These are phyloP conservation scores for Glaucidium brasilianum DNA, from an alignment of 2,113 vertebrate species.

Conservation along the genomic window DNA sequence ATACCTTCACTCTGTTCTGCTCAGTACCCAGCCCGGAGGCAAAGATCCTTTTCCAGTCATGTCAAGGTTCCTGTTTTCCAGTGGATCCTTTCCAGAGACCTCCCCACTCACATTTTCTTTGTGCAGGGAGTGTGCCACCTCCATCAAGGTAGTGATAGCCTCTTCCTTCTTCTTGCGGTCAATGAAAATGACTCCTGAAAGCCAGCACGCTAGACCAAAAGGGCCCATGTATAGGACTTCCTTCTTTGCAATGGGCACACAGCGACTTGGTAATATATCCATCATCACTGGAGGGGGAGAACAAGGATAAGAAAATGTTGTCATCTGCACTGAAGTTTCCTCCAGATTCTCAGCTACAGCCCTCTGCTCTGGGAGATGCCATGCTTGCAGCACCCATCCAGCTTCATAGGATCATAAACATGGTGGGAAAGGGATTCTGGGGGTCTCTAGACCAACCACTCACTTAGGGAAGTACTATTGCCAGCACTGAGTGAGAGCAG, in stretches of 20 bases:
- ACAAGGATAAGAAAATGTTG: neutral
- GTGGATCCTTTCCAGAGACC: neutral
- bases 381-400: neutral
- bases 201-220: conserved; percentile 75
- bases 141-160: conserved; percentile 70
- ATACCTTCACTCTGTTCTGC: neutral
- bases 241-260: conserved; percentile 72
- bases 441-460: neutral
- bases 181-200: conserved; percentile 74
- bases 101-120: conserved; percentile 73
- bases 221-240: conserved; percentile 77
- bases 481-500: neutral
- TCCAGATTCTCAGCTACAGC: neutral
- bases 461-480: neutral
- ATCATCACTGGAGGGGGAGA: conserved; percentile 58
- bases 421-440: neutral
- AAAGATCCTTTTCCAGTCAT: neutral
- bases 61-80: neutral
- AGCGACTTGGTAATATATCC: conserved; percentile 71
- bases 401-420: neutral
- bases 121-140: conserved; percentile 71
- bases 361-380: neutral
- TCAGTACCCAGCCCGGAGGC: neutral
- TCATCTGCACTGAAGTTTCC: neutral
- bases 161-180: conserved; percentile 73